Evolutionary conservation across 2,113 vertebrate genomes (phyloP).

Genomic region (Otis tarda): DNA sequence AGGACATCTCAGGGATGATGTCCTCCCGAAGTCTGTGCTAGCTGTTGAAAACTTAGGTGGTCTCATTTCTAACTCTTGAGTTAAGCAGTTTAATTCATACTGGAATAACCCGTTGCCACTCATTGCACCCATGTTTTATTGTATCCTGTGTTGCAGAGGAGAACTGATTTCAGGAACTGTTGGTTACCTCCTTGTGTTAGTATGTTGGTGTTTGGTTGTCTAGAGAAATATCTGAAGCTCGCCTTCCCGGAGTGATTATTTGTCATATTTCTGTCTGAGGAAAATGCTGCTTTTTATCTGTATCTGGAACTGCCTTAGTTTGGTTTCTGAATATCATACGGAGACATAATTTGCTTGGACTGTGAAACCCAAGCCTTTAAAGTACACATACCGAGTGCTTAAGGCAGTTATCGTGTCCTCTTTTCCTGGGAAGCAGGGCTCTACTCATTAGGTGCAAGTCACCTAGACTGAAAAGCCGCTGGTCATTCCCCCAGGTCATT

Average conservation of each 20-base stretch:
- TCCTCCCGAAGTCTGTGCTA: background rate
- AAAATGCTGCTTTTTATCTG: background rate
- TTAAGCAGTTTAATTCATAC: background rate
- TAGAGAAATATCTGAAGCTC: background rate
- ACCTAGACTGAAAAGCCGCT: constrained; percentile 21
- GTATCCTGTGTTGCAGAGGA: background rate
- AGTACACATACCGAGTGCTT: background rate
- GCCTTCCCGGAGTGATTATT: background rate
- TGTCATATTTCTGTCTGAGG: background rate
- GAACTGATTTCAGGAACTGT: background rate
- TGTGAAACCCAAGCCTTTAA: constrained; percentile 1
- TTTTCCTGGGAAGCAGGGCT: background rate
- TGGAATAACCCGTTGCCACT: background rate
- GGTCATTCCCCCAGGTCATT: constrained; percentile 55
- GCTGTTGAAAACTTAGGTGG: background rate
- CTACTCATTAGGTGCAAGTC: constrained; percentile 50
- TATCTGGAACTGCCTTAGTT: background rate
- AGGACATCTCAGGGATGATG: background rate
- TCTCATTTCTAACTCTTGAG: background rate
- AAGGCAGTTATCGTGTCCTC: background rate
- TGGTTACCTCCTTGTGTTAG: background rate
- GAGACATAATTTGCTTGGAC: background rate
- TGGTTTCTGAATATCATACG: background rate
- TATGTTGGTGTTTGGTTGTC: background rate
- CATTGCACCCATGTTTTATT: background rate